phyloP scores from a whole-genome alignment of 2,113 vertebrate genomes.

The Trachemys scripta region DNA sequence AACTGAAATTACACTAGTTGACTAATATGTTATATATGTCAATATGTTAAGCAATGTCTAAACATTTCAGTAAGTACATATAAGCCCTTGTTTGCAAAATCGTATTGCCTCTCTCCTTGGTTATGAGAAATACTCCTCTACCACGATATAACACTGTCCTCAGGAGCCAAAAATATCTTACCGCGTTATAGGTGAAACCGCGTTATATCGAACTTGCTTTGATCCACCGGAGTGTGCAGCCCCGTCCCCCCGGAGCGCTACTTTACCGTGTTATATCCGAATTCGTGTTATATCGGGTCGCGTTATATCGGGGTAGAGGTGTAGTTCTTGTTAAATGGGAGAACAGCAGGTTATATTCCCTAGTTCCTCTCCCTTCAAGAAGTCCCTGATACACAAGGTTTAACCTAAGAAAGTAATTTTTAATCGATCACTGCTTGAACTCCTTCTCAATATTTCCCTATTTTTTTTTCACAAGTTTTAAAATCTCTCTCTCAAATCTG shows the following conservation, averaged over 20 bases:
- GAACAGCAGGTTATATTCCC: background rate
- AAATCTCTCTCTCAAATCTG: background rate
- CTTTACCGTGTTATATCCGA: too few species aligned
- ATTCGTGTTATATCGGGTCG: too few species aligned
- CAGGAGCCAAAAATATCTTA: too few species aligned
- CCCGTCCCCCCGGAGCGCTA: too few species aligned
- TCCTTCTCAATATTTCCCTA: background rate
- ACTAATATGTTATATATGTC: constrained; percentile 54
- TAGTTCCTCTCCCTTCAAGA: background rate
- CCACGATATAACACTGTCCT: too few species aligned
- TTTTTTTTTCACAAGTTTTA: background rate
- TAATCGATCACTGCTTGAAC: background rate
- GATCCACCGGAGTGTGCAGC: background rate
- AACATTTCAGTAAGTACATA: constrained; percentile 64
- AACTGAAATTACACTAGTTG: constrained; percentile 53
- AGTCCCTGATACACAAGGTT: background rate
- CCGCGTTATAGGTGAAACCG: too few species aligned
- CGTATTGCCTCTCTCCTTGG: constrained; percentile 23
- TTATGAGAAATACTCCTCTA: background rate
- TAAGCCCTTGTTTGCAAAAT: constrained; percentile 17
- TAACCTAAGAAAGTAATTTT: constrained; percentile 14
- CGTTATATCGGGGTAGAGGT: too few species aligned
- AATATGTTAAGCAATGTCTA: constrained; percentile 70
- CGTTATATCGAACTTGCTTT: too few species aligned
- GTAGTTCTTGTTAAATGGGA: background rate